Evolutionary conservation across 30 jellyfish, hydroid and myxozoan genomes (phyloP), one percentile per base, ranked within the genome.

Genomic region (Hydractinia symbiolongicarpus): DNA sequence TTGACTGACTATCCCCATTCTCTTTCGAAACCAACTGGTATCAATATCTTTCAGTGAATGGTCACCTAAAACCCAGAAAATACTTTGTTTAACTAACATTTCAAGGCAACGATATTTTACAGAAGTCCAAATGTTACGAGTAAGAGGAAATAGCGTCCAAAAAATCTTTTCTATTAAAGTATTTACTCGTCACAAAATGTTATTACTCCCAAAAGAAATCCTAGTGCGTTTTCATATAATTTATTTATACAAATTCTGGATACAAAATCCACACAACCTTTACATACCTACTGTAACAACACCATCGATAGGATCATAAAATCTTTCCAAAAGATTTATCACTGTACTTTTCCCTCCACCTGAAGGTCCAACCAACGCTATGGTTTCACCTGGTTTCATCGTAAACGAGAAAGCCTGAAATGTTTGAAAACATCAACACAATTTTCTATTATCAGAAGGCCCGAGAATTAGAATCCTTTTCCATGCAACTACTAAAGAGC

Each of bases 311-410:
- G 98, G 98, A 86, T 91, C 98, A 72, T 91, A 91, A 50, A 91
- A 91, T 60, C 98, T 86, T 62, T 91, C 98, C 5, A 91, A 68
- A 76, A 91, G 61, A 83, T 82, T 77, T 54, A 91, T 91, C 20
- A 91, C 83, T 10, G 98, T 91, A 61, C 98, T 91, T 50, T 91
- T 91, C 17, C 98, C 98, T 10, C 98, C 98, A 0, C 98, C 98
- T 7, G 98, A 91, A 49, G 98, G 98, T 4, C 98, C 98, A 67
- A 91, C 98, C 16, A 91, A 85, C 52, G 98, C 98, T 7, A 91
- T 86, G 9, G 98, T 91, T 82, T 91, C 96, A 54, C 98, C 98
- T 51, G 98, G 98, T 66, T 79, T 82, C 61, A 91, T 86, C 77
- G 78, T 52, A 67, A 91, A 91, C 19, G 85, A 30, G 9, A 91